A percentile compares a stretch with the other conserved stretches of the same genome.
Evolutionary conservation across 1,140 invertebrate species (phyloP).

Genomic region (Nixonia krombeini): DNA sequence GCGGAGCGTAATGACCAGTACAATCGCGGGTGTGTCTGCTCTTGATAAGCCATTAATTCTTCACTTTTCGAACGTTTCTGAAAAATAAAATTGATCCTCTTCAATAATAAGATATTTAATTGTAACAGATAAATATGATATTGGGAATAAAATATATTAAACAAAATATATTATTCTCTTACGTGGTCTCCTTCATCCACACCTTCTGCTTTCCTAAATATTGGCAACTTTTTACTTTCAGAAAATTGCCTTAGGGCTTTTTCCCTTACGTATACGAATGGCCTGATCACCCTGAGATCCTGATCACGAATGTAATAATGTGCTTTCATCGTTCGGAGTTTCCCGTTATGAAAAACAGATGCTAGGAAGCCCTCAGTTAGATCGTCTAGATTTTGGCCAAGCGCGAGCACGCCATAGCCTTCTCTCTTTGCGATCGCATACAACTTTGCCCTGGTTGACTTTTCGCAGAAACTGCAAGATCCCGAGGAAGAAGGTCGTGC

Average conservation of each 20-base stretch:
- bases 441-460: conserved; percentile 80
- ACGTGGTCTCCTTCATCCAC: conserved; percentile 78
- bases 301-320: conserved; percentile 84
- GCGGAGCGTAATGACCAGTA: conserved; percentile 80
- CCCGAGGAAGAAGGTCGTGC: conserved; percentile 11
- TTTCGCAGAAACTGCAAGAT: conserved; percentile 78
- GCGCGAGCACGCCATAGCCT: conserved; percentile 87
- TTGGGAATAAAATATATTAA: too few species aligned
- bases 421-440: conserved; percentile 82
- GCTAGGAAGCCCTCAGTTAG: conserved; percentile 87
- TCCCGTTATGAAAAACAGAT: conserved; percentile 86
- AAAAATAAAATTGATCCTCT: conserved; percentile 12
- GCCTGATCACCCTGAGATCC: conserved; percentile 87
- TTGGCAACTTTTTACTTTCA: conserved; percentile 78
- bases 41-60: conserved; percentile 82
- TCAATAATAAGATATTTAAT: too few species aligned
- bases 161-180: conserved; percentile 33
- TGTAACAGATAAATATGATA: too few species aligned
- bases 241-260: conserved; percentile 80
- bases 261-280: conserved; percentile 89
- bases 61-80: conserved; percentile 79
- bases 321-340: conserved; percentile 85
- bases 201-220: conserved; percentile 76
- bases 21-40: conserved; percentile 81
- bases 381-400: conserved; percentile 91